Evolutionary conservation across 2,113 vertebrate species (phyloP), one percentile per base, ranked within the genome.

Genomic region (Nymphicus hollandicus): DNA sequence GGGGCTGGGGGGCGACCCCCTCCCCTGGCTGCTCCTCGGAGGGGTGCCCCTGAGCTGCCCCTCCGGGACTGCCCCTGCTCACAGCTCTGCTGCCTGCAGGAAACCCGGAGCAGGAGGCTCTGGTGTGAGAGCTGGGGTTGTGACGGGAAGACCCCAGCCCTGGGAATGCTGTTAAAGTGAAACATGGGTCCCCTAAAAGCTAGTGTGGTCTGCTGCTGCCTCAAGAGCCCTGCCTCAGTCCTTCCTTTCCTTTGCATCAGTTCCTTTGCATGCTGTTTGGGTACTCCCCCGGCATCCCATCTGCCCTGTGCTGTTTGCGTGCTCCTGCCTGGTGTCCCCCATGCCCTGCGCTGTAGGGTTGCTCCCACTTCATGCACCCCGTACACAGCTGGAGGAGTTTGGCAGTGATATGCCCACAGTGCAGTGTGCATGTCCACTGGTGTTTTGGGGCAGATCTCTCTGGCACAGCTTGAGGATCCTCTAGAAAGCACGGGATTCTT

Each of bases 321-420:
- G 33, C 39, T 69, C 47, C 63, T 68, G 22, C 49, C 23, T 50
- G 39, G 16, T 73, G 20, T 44, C 60, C 29, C 28, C 6, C 15
- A 0, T 22, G 19, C 27, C 35, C 33, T 46, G 23, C 52, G n/a
- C 76, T 8, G 0, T 11, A 1, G 8, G 39, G 24, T 20, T 81
- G 35, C 20, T 72, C 52, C 72, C 24, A 29, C 18, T 23, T 60
- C 3, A 3, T 65, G 37, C 24, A 63, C 50, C 50, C 4, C 1
- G 2, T 27, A n/a, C 0, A 0, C 11, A 15, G 29, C 60, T 7
- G 24, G 80, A 82, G 71, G 52, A 81, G 24, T 60, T 63, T 78
- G 70, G 53, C 74, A 76, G 43, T 23, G 76, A 19, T 2, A 8
- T 44, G 27, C 71, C 86, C n/a, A 6, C 1, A 5, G 66, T 52